Evolutionary conservation across 1,140 invertebrate species (phyloP).

Genomic region (Drosophila neocordata): DNA sequence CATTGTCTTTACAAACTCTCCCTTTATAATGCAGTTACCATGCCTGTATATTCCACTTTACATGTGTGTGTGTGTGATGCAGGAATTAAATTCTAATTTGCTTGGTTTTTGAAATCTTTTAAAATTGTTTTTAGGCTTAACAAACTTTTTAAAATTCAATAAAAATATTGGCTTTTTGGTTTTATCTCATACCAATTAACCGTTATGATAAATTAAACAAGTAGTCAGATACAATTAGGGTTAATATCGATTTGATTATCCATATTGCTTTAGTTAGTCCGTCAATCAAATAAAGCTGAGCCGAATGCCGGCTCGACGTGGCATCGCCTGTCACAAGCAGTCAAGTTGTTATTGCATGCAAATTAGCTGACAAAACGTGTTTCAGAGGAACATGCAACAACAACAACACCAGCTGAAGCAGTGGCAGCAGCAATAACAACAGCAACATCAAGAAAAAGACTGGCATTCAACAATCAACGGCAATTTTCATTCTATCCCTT

Average conservation of each 20-base stretch:
- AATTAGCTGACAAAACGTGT: slow-evolving; percentile 68
- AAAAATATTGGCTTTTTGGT: too few species aligned
- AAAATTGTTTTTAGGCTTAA: too few species aligned
- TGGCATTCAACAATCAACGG: slow-evolving; percentile 47
- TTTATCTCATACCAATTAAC: too few species aligned
- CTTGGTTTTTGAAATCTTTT: too few species aligned
- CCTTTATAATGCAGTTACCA: too few species aligned
- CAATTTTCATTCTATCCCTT: slow-evolving; percentile 35
- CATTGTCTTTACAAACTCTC: too few species aligned
- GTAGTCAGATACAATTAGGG: not conserved
- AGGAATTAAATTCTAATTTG: too few species aligned
- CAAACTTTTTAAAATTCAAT: too few species aligned
- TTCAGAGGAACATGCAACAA: slow-evolving; percentile 8
- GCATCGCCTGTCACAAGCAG: slow-evolving; percentile 22
- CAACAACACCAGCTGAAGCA: not conserved
- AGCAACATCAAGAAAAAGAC: slow-evolving; percentile 5
- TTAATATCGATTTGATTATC: slow-evolving; percentile 5
- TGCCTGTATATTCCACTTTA: too few species aligned
- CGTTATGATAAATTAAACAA: too few species aligned
- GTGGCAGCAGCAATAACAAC: too few species aligned
- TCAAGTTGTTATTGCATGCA: slow-evolving; percentile 53
- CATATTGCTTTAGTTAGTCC: slow-evolving; percentile 23
- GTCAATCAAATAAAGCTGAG: slow-evolving; percentile 6
- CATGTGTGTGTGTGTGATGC: too few species aligned
- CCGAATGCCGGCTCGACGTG: slow-evolving; percentile 19